Evolutionary conservation across 2,113 vertebrate genomes (phyloP).

Genomic region (Ptychochromis oligacanthus): DNA sequence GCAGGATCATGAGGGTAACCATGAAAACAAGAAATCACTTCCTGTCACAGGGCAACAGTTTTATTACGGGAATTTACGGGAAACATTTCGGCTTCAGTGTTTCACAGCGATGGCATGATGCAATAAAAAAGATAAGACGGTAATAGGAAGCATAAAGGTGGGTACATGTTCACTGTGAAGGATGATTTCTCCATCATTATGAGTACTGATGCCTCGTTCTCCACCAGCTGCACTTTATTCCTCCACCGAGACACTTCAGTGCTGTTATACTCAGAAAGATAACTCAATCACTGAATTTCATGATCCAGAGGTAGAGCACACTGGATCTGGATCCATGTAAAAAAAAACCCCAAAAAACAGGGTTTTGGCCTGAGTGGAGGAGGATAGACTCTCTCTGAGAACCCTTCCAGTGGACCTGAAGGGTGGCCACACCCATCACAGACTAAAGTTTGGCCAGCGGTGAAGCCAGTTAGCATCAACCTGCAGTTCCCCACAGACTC

Average conservation of each 20-base stretch:
- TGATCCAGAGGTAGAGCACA: too few species aligned
- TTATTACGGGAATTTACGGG: neutral
- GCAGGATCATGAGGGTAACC: neutral
- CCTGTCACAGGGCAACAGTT: neutral
- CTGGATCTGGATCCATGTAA: too few species aligned
- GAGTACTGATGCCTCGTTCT: too few species aligned
- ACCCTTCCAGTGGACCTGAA: neutral
- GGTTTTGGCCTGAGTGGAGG: neutral
- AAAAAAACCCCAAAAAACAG: neutral
- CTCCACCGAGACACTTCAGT: neutral
- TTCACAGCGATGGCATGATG: neutral
- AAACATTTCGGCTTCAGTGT: neutral
- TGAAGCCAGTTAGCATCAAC: too few species aligned
- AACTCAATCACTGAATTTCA: neutral
- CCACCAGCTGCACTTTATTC: neutral
- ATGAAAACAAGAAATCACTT: neutral
- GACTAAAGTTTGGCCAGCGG: neutral
- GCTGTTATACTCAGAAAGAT: neutral
- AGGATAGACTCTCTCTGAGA: neutral
- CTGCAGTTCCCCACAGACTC: too few species aligned
- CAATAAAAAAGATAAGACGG: neutral
- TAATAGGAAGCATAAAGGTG: neutral
- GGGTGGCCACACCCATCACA: neutral
- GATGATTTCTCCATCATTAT: neutral
- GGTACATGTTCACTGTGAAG: neutral